Base-by-base conservation (phyloP, 2,113 vertebrate species). In the Mobula birostris region DNA sequence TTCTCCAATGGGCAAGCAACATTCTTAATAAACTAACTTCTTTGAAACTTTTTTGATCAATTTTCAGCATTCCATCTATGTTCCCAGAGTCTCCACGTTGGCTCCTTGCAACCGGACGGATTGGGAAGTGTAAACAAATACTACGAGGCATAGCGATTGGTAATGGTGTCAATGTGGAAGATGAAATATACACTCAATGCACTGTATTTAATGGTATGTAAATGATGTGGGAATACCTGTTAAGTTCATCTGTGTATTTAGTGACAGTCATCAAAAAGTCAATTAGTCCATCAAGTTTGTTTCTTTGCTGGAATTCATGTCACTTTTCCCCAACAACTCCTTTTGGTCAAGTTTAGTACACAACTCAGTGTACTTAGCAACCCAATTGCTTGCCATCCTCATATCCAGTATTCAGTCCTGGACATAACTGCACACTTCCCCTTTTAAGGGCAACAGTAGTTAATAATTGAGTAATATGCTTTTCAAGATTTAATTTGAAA, bases 21-120 rank as follows among this genome's bases (percentile, higher is more conserved):
- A 85, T 61, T 85, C 29, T 58, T 58, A 27, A 6, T 85, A 61
- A 11, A 27, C 82, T 87, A n/a, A 63, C 29, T n/a, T 63, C 1
- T 90, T 32, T 88, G 85, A 24, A 90, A 66, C n/a, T 61, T n/a
- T 91, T 92, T 92, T 70, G 19, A 9, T 0, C 85, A 0, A 7
- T 29, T 92, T 0, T 29, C 97, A 99, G 98, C 95, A 98, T 96
- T 94, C 96, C 96, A 0, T 97, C 96, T 0, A 96, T 98, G 94
- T 98, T 98, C 95, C 97, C 97, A 0, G 98, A 98, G 96, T 98
- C 98, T 0, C 97, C 97, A 2, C 97, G 97, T 94, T 99, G 98
- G 98, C 97, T 99, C 83, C 95, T 99, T 95, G 98, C 98, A 95
- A 98, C 98, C 0, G 94, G 58, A 95, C 98, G 98, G 95, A 96